Evolutionary conservation across 2,888 invertebrate species (phyloP).

Genomic region (Hypena proboscidalis): DNA sequence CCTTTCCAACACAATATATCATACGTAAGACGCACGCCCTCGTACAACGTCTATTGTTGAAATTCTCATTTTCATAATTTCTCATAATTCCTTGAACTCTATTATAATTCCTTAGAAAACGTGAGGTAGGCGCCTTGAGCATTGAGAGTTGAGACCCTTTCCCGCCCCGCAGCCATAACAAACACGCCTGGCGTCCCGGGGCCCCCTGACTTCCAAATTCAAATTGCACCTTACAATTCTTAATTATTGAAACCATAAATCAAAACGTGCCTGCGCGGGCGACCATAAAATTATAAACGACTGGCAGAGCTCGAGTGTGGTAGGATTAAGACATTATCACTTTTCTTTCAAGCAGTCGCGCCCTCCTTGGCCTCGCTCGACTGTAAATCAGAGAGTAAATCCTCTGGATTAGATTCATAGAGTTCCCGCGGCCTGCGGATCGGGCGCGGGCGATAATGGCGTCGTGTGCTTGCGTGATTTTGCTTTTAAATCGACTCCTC

Average conservation of each 20-base stretch:
- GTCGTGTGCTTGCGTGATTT: slow-evolving; percentile 83
- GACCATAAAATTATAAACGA: slow-evolving; percentile 80
- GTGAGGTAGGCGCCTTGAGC: slow-evolving; percentile 69
- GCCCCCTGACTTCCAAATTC: slow-evolving; percentile 78
- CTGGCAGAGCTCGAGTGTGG: slow-evolving; percentile 79
- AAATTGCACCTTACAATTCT: slow-evolving; percentile 85
- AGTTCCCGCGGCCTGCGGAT: slow-evolving; percentile 83
- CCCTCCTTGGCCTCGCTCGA: slow-evolving; percentile 74
- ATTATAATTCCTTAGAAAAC: slow-evolving; percentile 73
- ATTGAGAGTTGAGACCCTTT: slow-evolving; percentile 72
- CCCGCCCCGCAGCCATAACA: slow-evolving; percentile 77
- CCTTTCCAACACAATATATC: background rate
- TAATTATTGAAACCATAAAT: slow-evolving; percentile 86
- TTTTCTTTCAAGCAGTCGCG: slow-evolving; percentile 85
- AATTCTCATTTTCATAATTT: slow-evolving; percentile 56
- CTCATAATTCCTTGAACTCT: slow-evolving; percentile 65
- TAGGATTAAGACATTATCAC: slow-evolving; percentile 89
- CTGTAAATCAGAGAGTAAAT: slow-evolving; percentile 85
- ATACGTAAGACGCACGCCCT: slow-evolving; percentile 20
- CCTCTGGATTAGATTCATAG: slow-evolving; percentile 86
- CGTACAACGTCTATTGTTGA: slow-evolving; percentile 34
- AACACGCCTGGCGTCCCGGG: slow-evolving; percentile 80
- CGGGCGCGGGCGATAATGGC: slow-evolving; percentile 79
- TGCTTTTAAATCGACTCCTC: slow-evolving; percentile 83
- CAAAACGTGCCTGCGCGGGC: slow-evolving; percentile 82